These are phyloP conservation scores for Mactra quadrangularis DNA, from an alignment of 1,140 invertebrate species.

Conservation along the genomic window DNA sequence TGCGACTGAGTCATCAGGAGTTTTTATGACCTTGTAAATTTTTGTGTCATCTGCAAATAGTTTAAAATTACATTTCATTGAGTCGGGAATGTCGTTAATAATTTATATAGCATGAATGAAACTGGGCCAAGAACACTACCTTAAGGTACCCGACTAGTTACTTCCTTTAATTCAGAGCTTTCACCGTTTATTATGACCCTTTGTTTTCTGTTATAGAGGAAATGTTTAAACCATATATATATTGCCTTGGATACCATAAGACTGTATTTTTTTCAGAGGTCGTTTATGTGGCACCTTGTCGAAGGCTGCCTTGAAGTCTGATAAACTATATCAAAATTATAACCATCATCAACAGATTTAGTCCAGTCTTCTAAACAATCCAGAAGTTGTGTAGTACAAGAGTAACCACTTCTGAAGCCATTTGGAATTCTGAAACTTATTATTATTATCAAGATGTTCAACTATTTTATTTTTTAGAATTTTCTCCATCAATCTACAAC, in stretches of 20 bases:
- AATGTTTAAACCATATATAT: slow-evolving; percentile 16
- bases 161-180: neutral
- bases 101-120: slow-evolving; percentile 55
- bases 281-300: slow-evolving; percentile 29
- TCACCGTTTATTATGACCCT: slow-evolving; percentile 15
- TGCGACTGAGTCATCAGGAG: too few species aligned
- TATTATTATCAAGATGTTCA: too few species aligned
- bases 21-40: too few species aligned
- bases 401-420: too few species aligned
- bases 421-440: too few species aligned
- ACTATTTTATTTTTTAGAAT: too few species aligned
- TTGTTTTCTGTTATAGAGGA: slow-evolving; percentile 21
- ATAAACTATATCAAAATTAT: neutral
- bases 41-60: too few species aligned
- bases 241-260: slow-evolving; percentile 19
- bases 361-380: slow-evolving; percentile 6
- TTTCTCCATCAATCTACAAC: too few species aligned
- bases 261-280: slow-evolving; percentile 41
- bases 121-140: slow-evolving; percentile 44
- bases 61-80: neutral
- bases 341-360: neutral
- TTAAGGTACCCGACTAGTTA: slow-evolving; percentile 40
- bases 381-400: slow-evolving; percentile 11
- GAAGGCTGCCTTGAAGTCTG: too few species aligned
- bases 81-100: slow-evolving; percentile 28